A percentile compares a stretch with the other conserved stretches of the same genome.
These are phyloP conservation scores for Urechis unicinctus DNA, from an alignment of 2,888 invertebrate genomes.

Conservation along the genomic window DNA sequence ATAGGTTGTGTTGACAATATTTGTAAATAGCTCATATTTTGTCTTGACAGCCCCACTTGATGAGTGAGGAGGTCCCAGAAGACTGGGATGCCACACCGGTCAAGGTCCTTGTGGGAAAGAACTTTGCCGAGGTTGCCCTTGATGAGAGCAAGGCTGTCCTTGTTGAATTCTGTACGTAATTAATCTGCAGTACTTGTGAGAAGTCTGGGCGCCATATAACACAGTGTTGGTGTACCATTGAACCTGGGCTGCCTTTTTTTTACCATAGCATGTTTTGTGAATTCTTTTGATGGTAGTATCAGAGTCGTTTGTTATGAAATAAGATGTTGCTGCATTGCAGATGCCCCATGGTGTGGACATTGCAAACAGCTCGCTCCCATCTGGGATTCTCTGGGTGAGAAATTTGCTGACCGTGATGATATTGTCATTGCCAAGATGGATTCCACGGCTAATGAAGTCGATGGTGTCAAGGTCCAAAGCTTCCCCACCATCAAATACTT, in stretches of 20 bases:
- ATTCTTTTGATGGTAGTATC: too few species aligned
- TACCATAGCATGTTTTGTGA: neutral
- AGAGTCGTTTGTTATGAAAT: too few species aligned
- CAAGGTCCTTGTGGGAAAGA: constrained; percentile 84
- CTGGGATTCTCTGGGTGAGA: constrained; percentile 90
- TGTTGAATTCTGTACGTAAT: constrained; percentile 79
- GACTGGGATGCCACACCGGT: constrained; percentile 97
- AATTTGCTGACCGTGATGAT: constrained; percentile 72
- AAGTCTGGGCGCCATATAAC: neutral
- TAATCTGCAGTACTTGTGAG: neutral
- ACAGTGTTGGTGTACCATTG: too few species aligned
- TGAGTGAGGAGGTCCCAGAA: constrained; percentile 86
- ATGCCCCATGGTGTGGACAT: constrained; percentile 96
- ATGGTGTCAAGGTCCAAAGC: constrained; percentile 86
- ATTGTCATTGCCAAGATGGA: constrained; percentile 98
- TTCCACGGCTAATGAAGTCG: constrained; percentile 94
- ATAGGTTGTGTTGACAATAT: neutral
- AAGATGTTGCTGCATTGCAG: constrained; percentile 33
- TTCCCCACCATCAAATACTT: constrained; percentile 67
- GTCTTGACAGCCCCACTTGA: constrained; percentile 68
- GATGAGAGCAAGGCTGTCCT: constrained; percentile 84
- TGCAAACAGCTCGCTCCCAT: constrained; percentile 96
- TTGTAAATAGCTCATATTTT: neutral
- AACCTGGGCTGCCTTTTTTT: too few species aligned
- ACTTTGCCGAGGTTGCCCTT: constrained; percentile 88